These are phyloP conservation scores for Euborellia annulipes DNA, from an alignment of 1,140 invertebrate species.

Conservation along the genomic window DNA sequence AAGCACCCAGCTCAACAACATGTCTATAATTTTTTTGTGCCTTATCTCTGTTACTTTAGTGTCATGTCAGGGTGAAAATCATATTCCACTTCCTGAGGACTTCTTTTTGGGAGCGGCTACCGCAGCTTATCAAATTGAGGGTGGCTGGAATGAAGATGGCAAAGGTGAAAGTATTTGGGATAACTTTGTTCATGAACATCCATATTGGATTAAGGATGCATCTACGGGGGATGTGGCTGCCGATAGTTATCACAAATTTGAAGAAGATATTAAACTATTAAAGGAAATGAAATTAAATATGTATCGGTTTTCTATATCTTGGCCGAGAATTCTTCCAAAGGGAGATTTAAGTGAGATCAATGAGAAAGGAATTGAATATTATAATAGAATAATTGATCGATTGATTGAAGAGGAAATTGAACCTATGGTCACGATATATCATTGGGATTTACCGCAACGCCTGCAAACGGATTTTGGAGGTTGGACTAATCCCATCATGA, in stretches of 20 bases:
- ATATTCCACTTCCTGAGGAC: no score
- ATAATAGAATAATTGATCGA: constrained; percentile 30
- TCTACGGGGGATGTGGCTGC: constrained; percentile 24
- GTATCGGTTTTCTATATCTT: constrained; percentile 9
- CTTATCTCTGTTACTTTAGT: no score
- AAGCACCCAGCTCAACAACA: no score
- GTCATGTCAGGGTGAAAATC: no score
- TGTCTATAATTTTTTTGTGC: no score
- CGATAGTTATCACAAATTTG: constrained; percentile 11
- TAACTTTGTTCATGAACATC: constrained; percentile 22
- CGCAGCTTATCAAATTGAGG: no score
- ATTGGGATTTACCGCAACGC: constrained; percentile 21
- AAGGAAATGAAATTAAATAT: background rate
- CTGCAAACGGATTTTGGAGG: constrained; percentile 8
- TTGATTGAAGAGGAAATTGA: constrained; percentile 29
- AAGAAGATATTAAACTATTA: constrained; percentile 8
- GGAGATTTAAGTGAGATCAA: constrained; percentile 20
- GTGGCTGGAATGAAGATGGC: constrained; percentile 11
- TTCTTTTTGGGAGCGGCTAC: no score
- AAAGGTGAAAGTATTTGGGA: constrained; percentile 38
- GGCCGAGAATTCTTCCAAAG: constrained; percentile 4
- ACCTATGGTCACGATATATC: constrained; percentile 31
- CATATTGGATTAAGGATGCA: constrained; percentile 32
- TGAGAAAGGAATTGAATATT: constrained; percentile 27
- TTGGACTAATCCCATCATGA: background rate